Evolutionary conservation across 2,113 vertebrate genomes (phyloP).

Genomic region (Propithecus coquereli): DNA sequence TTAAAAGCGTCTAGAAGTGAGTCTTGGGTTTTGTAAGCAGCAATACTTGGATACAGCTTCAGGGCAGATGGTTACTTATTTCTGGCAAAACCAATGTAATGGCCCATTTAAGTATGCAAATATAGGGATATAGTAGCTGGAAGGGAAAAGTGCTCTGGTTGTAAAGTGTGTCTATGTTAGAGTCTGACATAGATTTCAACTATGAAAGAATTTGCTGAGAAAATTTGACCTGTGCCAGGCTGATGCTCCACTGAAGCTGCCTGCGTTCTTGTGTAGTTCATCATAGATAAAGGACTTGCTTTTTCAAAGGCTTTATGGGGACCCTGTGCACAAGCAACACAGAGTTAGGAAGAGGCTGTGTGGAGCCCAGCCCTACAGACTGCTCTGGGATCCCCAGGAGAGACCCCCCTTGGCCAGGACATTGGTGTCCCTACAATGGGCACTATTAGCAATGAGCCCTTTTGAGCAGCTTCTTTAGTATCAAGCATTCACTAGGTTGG

Average conservation of each 20-base stretch:
- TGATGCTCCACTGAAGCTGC: background rate
- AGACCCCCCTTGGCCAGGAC: background rate
- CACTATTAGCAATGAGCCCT: background rate
- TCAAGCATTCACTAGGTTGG: background rate
- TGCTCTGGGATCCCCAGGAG: background rate
- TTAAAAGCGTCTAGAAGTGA: background rate
- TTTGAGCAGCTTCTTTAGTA: background rate
- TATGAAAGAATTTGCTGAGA: background rate
- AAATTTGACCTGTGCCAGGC: background rate
- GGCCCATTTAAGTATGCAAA: constrained; percentile 16
- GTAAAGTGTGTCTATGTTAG: background rate
- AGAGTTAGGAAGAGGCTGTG: background rate
- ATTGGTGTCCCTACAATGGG: background rate
- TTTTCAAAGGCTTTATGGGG: background rate
- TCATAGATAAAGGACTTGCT: background rate
- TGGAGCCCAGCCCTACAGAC: background rate
- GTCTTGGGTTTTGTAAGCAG: background rate
- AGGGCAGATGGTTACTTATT: background rate
- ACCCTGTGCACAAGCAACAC: background rate
- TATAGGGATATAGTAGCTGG: background rate
- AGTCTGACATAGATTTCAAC: background rate
- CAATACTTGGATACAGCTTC: background rate
- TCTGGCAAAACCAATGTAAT: background rate
- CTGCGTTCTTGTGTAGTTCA: background rate
- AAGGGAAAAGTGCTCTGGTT: background rate